Evolutionary conservation across 1,140 invertebrate genomes (phyloP).

Genomic region (Cataglyphis hispanica): DNA sequence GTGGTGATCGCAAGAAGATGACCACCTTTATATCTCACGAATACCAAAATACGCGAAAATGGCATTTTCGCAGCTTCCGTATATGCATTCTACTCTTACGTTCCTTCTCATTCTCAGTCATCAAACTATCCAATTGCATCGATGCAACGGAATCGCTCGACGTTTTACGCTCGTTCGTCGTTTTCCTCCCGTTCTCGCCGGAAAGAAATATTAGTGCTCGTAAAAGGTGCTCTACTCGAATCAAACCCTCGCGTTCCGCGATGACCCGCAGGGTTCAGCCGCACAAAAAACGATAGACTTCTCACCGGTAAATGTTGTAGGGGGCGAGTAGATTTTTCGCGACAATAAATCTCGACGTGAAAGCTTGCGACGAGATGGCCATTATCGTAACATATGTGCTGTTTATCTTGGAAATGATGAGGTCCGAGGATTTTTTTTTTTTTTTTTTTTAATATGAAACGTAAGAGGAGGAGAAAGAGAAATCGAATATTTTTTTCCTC

Average conservation of each 20-base stretch:
- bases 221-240: conserved; percentile 35
- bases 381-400: neutral
- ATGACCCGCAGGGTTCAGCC: neutral
- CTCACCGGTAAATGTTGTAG: neutral
- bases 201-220: conserved; percentile 42
- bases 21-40: conserved; percentile 18
- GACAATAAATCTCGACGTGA: conserved; percentile 15
- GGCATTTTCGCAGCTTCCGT: conserved; percentile 13
- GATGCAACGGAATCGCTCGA: conserved; percentile 45
- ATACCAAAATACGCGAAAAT: conserved; percentile 19
- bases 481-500: neutral
- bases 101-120: neutral
- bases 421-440: neutral
- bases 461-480: neutral
- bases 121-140: conserved; percentile 30
- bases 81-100: neutral
- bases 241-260: conserved; percentile 3
- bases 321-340: conserved; percentile 16
- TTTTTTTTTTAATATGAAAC: neutral
- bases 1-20: conserved; percentile 30
- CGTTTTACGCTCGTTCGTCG: conserved; percentile 50
- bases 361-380: neutral
- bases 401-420: conserved; percentile 7
- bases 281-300: conserved; percentile 4
- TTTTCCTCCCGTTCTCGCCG: neutral